phyloP scores from a whole-genome alignment of 2,888 invertebrate genomes.

The Eilema depressum region DNA sequence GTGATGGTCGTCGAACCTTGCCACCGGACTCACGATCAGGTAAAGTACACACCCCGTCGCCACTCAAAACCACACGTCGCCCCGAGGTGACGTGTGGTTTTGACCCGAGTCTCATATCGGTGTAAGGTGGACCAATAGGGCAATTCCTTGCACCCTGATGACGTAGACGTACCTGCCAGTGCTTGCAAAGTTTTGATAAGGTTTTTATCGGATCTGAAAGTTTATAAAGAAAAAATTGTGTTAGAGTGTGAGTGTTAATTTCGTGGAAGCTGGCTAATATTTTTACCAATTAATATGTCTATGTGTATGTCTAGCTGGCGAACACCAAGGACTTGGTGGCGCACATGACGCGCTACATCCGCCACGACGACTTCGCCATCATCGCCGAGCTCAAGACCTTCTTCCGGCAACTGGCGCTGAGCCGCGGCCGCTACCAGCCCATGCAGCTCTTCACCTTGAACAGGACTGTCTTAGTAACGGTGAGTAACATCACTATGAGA shows the following conservation, averaged over 20 bases:
- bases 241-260: no score
- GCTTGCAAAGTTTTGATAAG: no score
- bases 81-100: no score
- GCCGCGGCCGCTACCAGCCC: constrained; percentile 5
- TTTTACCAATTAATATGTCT: no score
- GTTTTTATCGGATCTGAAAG: no score
- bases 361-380: neutral
- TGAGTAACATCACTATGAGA: constrained; percentile 1
- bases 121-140: no score
- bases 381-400: constrained; percentile 10
- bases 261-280: no score
- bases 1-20: constrained; percentile 13
- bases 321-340: constrained; percentile 10
- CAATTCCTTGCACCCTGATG: no score
- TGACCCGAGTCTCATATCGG: no score
- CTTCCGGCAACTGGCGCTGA: neutral
- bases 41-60: neutral
- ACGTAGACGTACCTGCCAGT: no score
- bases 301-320: constrained; percentile 9
- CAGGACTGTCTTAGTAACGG: constrained; percentile 9
- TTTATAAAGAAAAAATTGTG: no score
- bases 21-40: constrained; percentile 14
- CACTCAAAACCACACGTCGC: no score
- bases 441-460: constrained; percentile 19
- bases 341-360: constrained; percentile 10